Conservation (phyloP, 2,113 vertebrate species). For the Chinchilla lanigera region DNA sequence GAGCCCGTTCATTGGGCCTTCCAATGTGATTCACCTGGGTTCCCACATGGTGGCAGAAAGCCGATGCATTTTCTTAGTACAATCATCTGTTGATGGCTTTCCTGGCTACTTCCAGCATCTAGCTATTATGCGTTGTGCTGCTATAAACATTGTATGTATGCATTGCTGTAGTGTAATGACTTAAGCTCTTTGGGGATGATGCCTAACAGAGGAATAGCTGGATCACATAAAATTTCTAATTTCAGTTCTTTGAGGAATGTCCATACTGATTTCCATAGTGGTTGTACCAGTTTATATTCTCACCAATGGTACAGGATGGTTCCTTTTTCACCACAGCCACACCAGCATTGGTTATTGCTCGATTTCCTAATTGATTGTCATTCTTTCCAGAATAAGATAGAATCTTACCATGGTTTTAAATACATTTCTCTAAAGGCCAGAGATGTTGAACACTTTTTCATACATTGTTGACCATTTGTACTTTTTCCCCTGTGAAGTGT, state of each 20-base stretch:
- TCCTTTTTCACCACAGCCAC: background rate
- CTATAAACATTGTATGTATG: background rate
- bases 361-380: background rate
- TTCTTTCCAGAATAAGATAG: background rate
- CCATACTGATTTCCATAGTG: background rate
- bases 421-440: background rate
- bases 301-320: background rate
- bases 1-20: too few relatives aligned
- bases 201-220: background rate
- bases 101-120: background rate
- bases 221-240: background rate
- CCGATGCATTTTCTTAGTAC: background rate
- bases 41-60: too few relatives aligned
- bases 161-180: background rate
- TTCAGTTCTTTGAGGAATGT: background rate
- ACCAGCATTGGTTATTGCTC: background rate
- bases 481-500: background rate
- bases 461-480: background rate
- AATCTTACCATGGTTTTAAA: background rate
- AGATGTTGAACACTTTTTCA: background rate
- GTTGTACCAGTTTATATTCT: background rate
- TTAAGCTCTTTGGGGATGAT: background rate
- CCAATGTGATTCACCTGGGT: too few relatives aligned
- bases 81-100: background rate
- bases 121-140: background rate